Evolutionary conservation across 2,888 invertebrate genomes (phyloP).

Genomic region (Andrena haemorrhoa): DNA sequence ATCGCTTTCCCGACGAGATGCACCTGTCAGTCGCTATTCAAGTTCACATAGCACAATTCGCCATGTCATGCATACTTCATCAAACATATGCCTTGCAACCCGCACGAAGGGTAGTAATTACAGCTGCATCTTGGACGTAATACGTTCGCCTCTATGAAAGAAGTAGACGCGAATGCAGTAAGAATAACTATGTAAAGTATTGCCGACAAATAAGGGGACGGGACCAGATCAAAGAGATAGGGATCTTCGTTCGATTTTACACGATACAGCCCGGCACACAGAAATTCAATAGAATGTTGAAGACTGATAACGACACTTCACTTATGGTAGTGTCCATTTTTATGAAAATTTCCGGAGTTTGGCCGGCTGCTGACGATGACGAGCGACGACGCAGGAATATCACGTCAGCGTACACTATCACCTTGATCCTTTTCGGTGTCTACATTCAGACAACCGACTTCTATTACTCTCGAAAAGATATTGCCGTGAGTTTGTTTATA

Average conservation of each 20-base stretch:
- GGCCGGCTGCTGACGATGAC: slow-evolving; percentile 55
- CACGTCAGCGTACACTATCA: slow-evolving; percentile 61
- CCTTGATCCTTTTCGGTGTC: slow-evolving; percentile 41
- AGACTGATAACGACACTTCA: slow-evolving; percentile 32
- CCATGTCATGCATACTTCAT: background rate
- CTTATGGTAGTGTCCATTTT: slow-evolving; percentile 59
- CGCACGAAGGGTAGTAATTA: background rate
- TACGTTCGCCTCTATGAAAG: background rate
- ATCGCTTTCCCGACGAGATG: too few relatives aligned
- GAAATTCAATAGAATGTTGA: background rate
- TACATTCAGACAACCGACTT: slow-evolving; percentile 56
- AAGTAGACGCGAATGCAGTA: background rate
- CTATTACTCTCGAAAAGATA: slow-evolving; percentile 60
- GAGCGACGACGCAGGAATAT: slow-evolving; percentile 52
- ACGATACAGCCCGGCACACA: background rate
- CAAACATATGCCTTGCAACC: background rate
- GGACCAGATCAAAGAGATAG: background rate
- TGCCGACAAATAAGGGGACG: too few relatives aligned
- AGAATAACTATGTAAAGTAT: slow-evolving; percentile 3
- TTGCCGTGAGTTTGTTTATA: slow-evolving; percentile 60
- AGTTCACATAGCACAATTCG: background rate
- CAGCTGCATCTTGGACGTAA: background rate
- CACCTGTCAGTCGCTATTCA: too few relatives aligned
- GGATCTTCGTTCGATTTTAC: background rate
- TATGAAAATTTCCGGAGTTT: slow-evolving; percentile 71